Base-by-base conservation (phyloP, 2,888 invertebrate genomes). In the Carcina quercana region DNA sequence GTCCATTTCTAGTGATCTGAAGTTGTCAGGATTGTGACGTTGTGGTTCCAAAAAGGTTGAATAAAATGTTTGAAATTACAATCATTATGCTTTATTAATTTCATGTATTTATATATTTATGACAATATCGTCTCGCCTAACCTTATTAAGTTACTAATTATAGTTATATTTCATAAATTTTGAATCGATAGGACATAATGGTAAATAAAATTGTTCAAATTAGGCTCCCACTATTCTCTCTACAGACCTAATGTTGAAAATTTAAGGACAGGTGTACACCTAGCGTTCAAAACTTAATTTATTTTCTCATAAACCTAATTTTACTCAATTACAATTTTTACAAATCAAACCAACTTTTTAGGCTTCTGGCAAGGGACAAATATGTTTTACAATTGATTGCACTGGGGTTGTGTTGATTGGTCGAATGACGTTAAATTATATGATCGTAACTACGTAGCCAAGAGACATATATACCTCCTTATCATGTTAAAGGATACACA, bases 91-190 rank as follows among this genome's bases (percentile, higher is more conserved):
- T 85, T 85, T 85, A 85, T 85, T 85, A 83, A 84, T 84, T 84
- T 84, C 80, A 84, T 82, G 83, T 85, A 84, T 84, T 84, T 84
- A 84, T 85, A 84, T 85, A 85, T 86, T 83, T 83, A 85, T 84
- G 85, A 85, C 84, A 85, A 85, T 85, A 85, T 78, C 83, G 82
- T 85, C 86, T 85, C 85, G 75, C 75, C 85, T 85, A 85, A 82
- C 73, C 79, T 79, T 85, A 84, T 80, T 72, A 78, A 70, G 73
- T 80, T 80, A 79, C 82, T 82, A 80, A 79, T 80, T 80, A 80
- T 74, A 79, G 75, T 74, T 75, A 78, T 76, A 74, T 69, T 78
- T 71, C 73, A 74, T 83, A 78, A 83, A 79, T 78, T 78, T 80
- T 73, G 80, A 84, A 83, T 83, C 75, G 76, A 80, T 75, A 80